Percentiles rank a stretch among this genome's conserved stretches.
Conservation (phyloP, 1,140 invertebrate species). For the Bombus sibiricus region DNA sequence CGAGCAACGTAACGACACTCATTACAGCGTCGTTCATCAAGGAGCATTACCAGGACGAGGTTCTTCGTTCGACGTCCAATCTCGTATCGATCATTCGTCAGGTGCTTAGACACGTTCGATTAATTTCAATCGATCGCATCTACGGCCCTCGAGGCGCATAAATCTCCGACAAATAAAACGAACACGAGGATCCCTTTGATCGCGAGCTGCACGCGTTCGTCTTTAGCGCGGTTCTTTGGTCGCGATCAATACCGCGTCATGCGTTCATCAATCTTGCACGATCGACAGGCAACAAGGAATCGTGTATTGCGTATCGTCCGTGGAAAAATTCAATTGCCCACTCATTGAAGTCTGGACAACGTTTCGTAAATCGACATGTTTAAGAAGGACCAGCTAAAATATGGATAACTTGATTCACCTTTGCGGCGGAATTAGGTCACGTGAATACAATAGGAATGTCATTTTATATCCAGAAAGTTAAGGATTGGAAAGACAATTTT, state of each 20-base stretch:
- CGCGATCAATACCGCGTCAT: slow-evolving; percentile 22
- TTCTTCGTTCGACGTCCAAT: slow-evolving; percentile 26
- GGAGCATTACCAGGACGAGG: slow-evolving; percentile 24
- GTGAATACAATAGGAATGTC: too few species aligned
- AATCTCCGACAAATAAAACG: slow-evolving; percentile 59
- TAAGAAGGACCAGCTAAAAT: background rate
- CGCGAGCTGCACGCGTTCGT: slow-evolving; percentile 4
- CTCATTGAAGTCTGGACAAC: background rate
- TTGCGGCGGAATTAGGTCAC: background rate
- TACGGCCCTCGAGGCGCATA: slow-evolving; percentile 46
- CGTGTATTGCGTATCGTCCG: background rate
- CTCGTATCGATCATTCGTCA: slow-evolving; percentile 39
- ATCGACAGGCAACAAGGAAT: background rate
- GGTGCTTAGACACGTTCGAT: slow-evolving; percentile 34
- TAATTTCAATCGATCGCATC: slow-evolving; percentile 45
- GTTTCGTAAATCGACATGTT: background rate
- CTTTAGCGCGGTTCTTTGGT: slow-evolving; percentile 28
- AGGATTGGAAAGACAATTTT: background rate
- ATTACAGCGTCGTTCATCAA: slow-evolving; percentile 31
- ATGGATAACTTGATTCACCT: background rate
- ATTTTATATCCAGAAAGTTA: too few species aligned
- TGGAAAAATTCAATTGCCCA: background rate
- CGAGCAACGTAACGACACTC: slow-evolving; percentile 5
- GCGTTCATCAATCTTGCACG: slow-evolving; percentile 44
- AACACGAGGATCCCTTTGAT: slow-evolving; percentile 52